phyloP scores from a whole-genome alignment of 2,888 invertebrate species.

The Parapristionchus giblindavisi region DNA sequence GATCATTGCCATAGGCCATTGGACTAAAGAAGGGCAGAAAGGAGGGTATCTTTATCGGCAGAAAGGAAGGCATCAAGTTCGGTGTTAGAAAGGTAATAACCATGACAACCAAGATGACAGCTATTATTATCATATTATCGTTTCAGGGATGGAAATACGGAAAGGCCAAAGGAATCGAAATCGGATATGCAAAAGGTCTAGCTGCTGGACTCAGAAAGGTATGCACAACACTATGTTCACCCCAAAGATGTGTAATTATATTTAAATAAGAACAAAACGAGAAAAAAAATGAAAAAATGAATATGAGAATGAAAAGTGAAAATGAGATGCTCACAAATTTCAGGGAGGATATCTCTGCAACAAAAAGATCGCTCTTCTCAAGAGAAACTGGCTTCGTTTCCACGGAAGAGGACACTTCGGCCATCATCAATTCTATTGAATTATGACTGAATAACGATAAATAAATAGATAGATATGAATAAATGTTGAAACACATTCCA shows the following conservation, averaged over 20 bases:
- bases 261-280: not conserved
- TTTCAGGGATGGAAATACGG: conserved; percentile 26
- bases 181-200: conserved; percentile 19
- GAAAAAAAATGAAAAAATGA: not conserved
- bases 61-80: conserved; percentile 9
- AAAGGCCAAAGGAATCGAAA: not conserved
- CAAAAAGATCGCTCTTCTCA: not conserved
- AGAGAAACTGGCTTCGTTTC: not conserved
- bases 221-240: not conserved
- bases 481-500: too few species aligned
- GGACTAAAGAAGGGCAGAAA: conserved; percentile 14
- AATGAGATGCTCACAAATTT: too few species aligned
- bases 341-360: conserved; percentile 10
- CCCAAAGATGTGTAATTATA: not conserved
- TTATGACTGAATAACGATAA: too few species aligned
- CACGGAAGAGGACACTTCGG: not conserved
- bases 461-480: too few species aligned
- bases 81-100: conserved; percentile 17
- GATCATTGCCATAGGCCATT: not conserved
- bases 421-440: too few species aligned
- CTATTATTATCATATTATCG: too few species aligned
- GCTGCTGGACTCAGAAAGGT: conserved; percentile 30
- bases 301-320: too few species aligned
- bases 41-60: not conserved
- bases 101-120: too few species aligned